Evolutionary conservation across 92 coral and sea anemone species (phyloP).

Genomic region (Paragorgia papillata): DNA sequence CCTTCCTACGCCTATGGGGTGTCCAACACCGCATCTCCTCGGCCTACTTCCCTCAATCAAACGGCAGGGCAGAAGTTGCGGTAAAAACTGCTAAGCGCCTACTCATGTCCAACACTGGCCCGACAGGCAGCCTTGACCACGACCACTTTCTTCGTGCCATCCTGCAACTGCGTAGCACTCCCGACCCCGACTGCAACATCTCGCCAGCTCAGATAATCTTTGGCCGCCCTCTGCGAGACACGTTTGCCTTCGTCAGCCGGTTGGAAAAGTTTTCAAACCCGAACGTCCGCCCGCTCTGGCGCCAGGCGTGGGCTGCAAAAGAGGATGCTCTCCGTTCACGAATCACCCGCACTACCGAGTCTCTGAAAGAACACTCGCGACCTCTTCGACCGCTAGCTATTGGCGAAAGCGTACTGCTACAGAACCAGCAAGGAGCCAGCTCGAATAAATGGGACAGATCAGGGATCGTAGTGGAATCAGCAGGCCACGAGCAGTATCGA

Average conservation of each 20-base stretch:
- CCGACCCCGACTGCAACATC: conserved; percentile 62
- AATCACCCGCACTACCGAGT: conserved; percentile 53
- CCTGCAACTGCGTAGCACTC: conserved; percentile 59
- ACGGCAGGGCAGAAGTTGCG: conserved; percentile 55
- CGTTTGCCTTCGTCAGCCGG: conserved; percentile 45
- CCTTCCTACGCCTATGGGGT: conserved; percentile 6
- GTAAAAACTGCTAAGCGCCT: conserved; percentile 52
- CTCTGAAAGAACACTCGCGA: conserved; percentile 46
- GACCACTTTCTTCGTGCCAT: conserved; percentile 64
- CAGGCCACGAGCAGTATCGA: conserved; percentile 54
- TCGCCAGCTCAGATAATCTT: conserved; percentile 57
- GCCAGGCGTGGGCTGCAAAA: conserved; percentile 64
- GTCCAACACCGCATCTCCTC: conserved; percentile 50
- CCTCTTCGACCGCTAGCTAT: conserved; percentile 54
- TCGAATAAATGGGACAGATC: conserved; percentile 70
- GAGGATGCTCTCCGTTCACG: conserved; percentile 58
- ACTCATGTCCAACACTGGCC: conserved; percentile 55
- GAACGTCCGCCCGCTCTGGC: conserved; percentile 57
- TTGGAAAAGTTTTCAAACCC: conserved; percentile 64
- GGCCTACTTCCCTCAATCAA: conserved; percentile 55
- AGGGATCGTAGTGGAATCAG: conserved; percentile 51
- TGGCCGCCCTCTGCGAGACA: conserved; percentile 47
- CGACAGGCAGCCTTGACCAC: conserved; percentile 55
- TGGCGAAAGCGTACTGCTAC: conserved; percentile 55
- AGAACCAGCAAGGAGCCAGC: conserved; percentile 61